Conservation (phyloP, 1,140 invertebrate genomes). For the Calycopis cecrops region DNA sequence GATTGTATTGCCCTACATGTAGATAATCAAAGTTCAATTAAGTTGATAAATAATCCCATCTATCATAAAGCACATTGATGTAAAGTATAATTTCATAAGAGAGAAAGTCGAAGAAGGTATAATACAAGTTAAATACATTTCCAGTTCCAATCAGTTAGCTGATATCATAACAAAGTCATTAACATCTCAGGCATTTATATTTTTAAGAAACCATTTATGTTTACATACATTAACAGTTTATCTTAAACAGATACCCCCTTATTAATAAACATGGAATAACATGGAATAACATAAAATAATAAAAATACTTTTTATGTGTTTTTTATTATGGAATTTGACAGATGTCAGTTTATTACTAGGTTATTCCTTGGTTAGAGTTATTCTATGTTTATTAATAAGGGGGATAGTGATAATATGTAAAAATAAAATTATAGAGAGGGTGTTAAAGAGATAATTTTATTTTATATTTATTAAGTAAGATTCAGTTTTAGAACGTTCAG, state of each 20-base stretch:
- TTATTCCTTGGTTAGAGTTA: too few relatives aligned
- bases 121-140: neutral
- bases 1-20: too few relatives aligned
- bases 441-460: slow-evolving; percentile 1
- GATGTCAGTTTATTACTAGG: too few relatives aligned
- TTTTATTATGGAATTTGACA: too few relatives aligned
- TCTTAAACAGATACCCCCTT: too few relatives aligned
- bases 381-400: too few relatives aligned
- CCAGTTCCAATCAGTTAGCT: neutral
- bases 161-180: slow-evolving; percentile 8
- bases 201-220: neutral
- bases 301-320: too few relatives aligned
- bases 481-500: too few relatives aligned
- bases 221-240: neutral
- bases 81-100: slow-evolving; percentile 9
- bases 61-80: slow-evolving; percentile 14
- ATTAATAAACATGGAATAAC: too few relatives aligned
- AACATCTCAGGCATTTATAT: neutral
- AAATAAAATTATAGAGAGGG: slow-evolving; percentile 5
- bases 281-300: too few relatives aligned
- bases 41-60: slow-evolving; percentile 2
- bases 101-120: neutral
- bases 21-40: too few relatives aligned
- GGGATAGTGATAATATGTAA: neutral
- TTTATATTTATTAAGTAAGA: neutral